A percentile compares a stretch with the other conserved stretches of the same genome.
Evolutionary conservation across 2,113 vertebrate genomes (phyloP).

Genomic region (Pachycephala philippinensis): DNA sequence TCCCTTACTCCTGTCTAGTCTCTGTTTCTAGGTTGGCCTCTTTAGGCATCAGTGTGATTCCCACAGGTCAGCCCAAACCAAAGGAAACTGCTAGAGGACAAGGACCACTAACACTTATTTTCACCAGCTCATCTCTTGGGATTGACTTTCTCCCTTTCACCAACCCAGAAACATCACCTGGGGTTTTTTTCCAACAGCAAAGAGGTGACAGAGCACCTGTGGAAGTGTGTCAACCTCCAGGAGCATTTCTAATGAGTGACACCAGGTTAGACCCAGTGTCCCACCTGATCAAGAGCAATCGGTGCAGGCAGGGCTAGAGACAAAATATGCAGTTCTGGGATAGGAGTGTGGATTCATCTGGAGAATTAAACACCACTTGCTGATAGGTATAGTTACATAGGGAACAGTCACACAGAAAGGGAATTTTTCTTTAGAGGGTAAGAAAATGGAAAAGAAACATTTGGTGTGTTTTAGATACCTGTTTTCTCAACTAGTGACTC

Average conservation of each 20-base stretch:
- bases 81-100: neutral
- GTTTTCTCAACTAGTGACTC: neutral
- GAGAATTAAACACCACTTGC: neutral
- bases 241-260: neutral
- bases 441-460: neutral
- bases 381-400: neutral
- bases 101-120: neutral
- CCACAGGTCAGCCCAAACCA: neutral
- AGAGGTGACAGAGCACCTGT: neutral
- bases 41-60: neutral
- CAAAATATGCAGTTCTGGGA: neutral
- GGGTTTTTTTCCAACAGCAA: neutral
- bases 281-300: neutral
- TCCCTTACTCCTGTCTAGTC: too few relatives aligned
- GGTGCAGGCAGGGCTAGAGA: neutral
- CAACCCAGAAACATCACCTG: neutral
- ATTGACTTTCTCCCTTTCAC: neutral
- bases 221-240: neutral
- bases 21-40: too few relatives aligned
- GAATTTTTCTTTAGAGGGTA: neutral
- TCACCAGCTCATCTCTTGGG: neutral
- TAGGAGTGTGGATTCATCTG: neutral
- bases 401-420: neutral
- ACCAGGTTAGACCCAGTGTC: neutral
- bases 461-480: neutral